Conservation (phyloP, 2,113 vertebrate species). For the Phylloscopus trochilus region DNA sequence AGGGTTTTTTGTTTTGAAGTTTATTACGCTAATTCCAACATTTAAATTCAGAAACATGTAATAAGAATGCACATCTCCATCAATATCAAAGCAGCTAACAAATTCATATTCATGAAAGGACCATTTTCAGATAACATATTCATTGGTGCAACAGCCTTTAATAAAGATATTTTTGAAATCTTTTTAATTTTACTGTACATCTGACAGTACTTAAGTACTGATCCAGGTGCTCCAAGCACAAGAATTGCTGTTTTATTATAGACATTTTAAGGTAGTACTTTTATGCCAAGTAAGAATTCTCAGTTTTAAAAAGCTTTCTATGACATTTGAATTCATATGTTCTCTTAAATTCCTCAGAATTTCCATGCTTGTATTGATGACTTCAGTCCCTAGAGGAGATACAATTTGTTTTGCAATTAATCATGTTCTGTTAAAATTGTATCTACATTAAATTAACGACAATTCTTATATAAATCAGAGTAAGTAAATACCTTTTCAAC, state of each 20-base stretch:
- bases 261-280: not conserved
- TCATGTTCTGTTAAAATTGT: not conserved
- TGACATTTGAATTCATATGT: not conserved
- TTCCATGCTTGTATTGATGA: not conserved
- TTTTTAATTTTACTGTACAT: not conserved
- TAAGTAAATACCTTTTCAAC: conserved; percentile 41
- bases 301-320: not conserved
- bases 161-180: not conserved
- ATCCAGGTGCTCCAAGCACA: not conserved
- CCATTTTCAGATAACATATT: not conserved
- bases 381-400: not conserved
- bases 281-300: not conserved
- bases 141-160: not conserved
- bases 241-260: not conserved
- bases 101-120: not conserved
- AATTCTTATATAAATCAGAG: conserved; percentile 36
- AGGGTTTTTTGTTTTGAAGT: not conserved
- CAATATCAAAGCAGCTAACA: not conserved
- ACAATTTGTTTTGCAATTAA: conserved; percentile 35
- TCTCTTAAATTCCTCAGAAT: not conserved
- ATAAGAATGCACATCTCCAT: not conserved
- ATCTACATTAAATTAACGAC: conserved; percentile 35
- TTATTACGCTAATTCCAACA: not conserved
- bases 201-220: not conserved
- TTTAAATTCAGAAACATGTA: not conserved